Evolutionary conservation across 2,113 vertebrate genomes (phyloP).

Genomic region (Triplophysa tibetana): DNA sequence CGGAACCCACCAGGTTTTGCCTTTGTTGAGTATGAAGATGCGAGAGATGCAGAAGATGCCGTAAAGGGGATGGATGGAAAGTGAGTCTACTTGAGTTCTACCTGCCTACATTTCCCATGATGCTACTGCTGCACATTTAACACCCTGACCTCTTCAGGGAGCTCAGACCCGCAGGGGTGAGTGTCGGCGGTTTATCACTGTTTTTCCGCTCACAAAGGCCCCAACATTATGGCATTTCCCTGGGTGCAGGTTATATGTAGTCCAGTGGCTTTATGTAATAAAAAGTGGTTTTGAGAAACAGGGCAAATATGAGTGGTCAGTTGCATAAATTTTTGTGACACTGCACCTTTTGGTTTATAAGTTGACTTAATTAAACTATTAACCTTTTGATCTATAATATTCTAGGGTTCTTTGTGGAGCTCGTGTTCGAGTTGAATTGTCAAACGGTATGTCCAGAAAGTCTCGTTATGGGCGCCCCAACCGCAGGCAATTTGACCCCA

Average conservation of each 20-base stretch:
- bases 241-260: not conserved
- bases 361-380: not conserved
- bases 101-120: slow-evolving; percentile 26
- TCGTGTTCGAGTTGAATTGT: slow-evolving; percentile 79
- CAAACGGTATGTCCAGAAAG: slow-evolving; percentile 77
- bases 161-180: slow-evolving; percentile 44
- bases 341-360: not conserved
- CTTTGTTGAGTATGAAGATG: slow-evolving; percentile 80
- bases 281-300: not conserved
- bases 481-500: slow-evolving; percentile 79
- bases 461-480: slow-evolving; percentile 76
- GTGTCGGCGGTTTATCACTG: slow-evolving; percentile 33
- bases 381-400: not conserved
- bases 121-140: slow-evolving; percentile 37
- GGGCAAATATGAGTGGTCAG: not conserved
- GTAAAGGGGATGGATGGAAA: slow-evolving; percentile 83
- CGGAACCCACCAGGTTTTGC: slow-evolving; percentile 81
- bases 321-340: not conserved
- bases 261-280: not conserved
- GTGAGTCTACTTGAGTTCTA: slow-evolving; percentile 62
- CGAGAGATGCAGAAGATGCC: slow-evolving; percentile 79
- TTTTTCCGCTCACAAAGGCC: slow-evolving; percentile 36
- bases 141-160: slow-evolving; percentile 46
- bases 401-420: slow-evolving; percentile 77
- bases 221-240: slow-evolving; percentile 16